Base-by-base conservation (phyloP, 2,888 invertebrate genomes). In the Byasa hedistus region DNA sequence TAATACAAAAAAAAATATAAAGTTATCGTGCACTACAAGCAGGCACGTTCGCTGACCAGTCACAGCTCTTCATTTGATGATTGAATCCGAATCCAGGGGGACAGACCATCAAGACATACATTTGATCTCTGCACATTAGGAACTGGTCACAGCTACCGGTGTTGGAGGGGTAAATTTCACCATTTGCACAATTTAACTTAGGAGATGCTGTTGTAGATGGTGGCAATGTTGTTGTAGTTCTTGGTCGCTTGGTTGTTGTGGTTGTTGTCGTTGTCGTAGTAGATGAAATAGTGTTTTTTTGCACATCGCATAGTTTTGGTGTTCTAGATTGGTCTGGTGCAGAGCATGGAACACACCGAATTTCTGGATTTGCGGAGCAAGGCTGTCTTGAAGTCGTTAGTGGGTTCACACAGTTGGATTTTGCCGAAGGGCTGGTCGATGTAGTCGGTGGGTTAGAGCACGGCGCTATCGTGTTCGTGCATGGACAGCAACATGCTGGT, bases 1-100 rank as follows among this genome's bases (percentile, higher is more conserved):
- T 0, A 36, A 36, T 12, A 36, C 8, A 36, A 36, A 27, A 5
- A 3, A 36, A 10, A 36, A 36, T 27, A 36, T 12, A 8, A 36
- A 7, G 12, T 36, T 39, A 39, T 39, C n/a, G n/a, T 70, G 71
- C 67, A 22, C 96, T 94, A 79, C 96, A 96, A 60, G 93, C 92
- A 0, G 93, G 79, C 0, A 96, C 96, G 76, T 94, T 93, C 80
- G 96, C 96, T 3, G 96, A 96, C 96, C 96, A 97, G 76, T 97
- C 96, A 78, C 97, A 97, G 55, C 94, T 93, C 71, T 94, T 94
- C 15, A 87, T 92, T 2, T 91, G 92, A 23, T 93, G 88, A 81
- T 94, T 94, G 87, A 94, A 96, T 3, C n/a, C 48, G 19, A 19
- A 19, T 17, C 48, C 48, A n/a, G 48, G 48, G 4, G 48, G 48